A percentile compares a stretch with the other conserved stretches of the same genome.
Conservation (phyloP, 2,113 vertebrate species). For the Microcebus jonahi region DNA sequence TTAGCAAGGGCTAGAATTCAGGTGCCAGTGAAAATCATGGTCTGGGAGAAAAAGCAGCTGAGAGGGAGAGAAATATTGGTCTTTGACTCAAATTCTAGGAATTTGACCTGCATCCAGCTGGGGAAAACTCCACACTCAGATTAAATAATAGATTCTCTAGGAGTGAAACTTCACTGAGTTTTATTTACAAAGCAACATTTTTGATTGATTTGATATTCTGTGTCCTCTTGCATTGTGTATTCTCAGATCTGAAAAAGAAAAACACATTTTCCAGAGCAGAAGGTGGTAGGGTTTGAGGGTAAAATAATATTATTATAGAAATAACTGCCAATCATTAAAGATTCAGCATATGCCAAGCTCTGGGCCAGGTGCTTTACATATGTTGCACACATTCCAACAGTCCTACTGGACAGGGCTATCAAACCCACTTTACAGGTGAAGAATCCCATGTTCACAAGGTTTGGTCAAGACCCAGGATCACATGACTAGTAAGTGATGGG, state of each 20-base stretch:
- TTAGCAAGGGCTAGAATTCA: background rate
- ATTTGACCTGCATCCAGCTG: background rate
- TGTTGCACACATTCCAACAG: background rate
- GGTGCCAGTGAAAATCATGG: background rate
- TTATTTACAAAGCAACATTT: background rate
- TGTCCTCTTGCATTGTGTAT: background rate
- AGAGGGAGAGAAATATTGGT: background rate
- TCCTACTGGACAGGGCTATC: background rate
- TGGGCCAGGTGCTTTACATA: background rate
- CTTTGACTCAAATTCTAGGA: background rate
- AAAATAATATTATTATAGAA: background rate
- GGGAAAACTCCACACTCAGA: background rate
- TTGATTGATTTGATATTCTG: background rate
- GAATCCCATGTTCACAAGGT: background rate
- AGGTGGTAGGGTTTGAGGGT: background rate
- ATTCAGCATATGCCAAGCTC: background rate
- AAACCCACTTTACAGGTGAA: background rate
- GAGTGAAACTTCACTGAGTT: background rate
- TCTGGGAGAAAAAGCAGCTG: background rate
- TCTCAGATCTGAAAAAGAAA: background rate
- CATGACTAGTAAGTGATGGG: background rate
- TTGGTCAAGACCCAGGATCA: background rate
- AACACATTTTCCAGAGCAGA: background rate
- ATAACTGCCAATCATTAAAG: background rate
- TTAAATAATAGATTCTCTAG: background rate